Evolutionary conservation across 2,797 vertebrate genomes (phyloP), one percentile per base, ranked within the genome.

Genomic region (Macroramphosus scolopax): DNA sequence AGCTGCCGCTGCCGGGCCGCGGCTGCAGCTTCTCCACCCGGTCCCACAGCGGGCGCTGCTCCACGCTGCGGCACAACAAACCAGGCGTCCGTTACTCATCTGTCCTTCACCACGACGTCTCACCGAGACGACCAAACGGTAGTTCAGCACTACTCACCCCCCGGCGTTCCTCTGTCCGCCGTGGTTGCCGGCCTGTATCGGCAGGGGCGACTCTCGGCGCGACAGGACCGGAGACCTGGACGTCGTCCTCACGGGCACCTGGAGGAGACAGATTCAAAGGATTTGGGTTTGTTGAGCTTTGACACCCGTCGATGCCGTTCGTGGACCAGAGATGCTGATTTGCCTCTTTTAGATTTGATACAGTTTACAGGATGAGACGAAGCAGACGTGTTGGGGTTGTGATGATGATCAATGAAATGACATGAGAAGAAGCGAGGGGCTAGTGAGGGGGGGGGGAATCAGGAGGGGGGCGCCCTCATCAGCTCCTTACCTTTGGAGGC

Each of bases 191-290:
- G 92, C 93, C 79, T 93, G 95, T 1, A 88, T 91, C 10, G 95
- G 96, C 68, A 97, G 87, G 1, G 95, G 96, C 29, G 95, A 98
- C 84, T 98, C 96, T 45, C 94, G 86, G 33, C 95, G 94, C 6
- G 95, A 95, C 77, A 97, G 75, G 5, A 98, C 96, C 8, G 96
- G 96, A 15, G 96, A 98, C 55, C 96, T 89, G 39, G 96, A 97
- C 0, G 94, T 97, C 17, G 96, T 97, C 88, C 96, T 94, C 62
- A 97, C 91, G 1, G 95, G 95, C 34, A 98, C 95, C 96, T 98
- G 89, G 17, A 38, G 46, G 17, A 49, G 0, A 70, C 34, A 65
- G 10, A 60, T 28, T 41, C 3, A 51, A 42, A 34, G 1, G 18
- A 13, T 11, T 7, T 68, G 32, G n/a, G n/a, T n/a, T n/a, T n/a